Evolutionary conservation across 2,888 invertebrate genomes (phyloP).

Genomic region (Drosophila koepferae): DNA sequence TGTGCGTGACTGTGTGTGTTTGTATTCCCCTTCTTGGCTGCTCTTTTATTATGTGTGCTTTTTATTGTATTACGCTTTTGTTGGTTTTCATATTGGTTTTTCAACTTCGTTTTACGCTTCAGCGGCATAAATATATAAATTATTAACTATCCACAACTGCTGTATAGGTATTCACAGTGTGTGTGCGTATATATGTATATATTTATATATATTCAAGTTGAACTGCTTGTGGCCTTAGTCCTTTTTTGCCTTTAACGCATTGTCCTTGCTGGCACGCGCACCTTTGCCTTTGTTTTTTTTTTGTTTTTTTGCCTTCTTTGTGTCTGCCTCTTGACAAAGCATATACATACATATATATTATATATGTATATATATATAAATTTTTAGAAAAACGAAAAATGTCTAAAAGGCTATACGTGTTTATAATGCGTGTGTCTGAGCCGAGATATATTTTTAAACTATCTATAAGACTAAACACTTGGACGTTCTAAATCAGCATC

Average conservation of each 20-base stretch:
- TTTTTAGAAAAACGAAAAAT: background rate
- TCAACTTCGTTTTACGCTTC: constrained; percentile 77
- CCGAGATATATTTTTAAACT: background rate
- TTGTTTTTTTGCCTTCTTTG: background rate
- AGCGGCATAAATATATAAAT: constrained; percentile 78
- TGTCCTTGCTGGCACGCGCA: constrained; percentile 51
- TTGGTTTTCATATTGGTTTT: constrained; percentile 73
- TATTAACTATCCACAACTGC: constrained; percentile 70
- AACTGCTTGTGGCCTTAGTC: constrained; percentile 55
- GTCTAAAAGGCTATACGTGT: background rate
- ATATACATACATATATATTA: background rate
- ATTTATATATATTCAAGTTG: constrained; percentile 20
- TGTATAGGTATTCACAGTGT: constrained; percentile 30
- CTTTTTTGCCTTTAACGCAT: constrained; percentile 53
- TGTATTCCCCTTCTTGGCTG: constrained; percentile 37
- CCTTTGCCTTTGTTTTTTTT: constrained; percentile 29
- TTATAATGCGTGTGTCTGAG: background rate
- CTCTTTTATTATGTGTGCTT: constrained; percentile 75
- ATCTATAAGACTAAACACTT: background rate
- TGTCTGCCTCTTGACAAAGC: background rate
- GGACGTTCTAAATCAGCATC: background rate
- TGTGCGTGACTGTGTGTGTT: constrained; percentile 8
- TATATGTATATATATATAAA: background rate
- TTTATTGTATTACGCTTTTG: constrained; percentile 75
- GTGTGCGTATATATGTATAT: constrained; percentile 8